Evolutionary conservation across 2,888 invertebrate species (phyloP).

Genomic region (Pseudolycoriella hygida): DNA sequence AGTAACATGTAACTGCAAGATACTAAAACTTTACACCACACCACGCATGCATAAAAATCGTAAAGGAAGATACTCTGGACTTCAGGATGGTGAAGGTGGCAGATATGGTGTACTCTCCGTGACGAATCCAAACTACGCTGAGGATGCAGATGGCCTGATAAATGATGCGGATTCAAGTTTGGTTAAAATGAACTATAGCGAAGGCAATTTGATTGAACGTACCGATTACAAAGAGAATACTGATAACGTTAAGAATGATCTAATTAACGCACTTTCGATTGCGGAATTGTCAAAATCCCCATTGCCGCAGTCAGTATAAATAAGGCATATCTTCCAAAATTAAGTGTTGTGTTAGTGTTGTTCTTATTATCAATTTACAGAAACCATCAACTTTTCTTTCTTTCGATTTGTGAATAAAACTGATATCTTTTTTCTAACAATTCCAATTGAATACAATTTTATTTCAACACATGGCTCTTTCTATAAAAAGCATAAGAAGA

Average conservation of each 20-base stretch:
- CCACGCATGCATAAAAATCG: slow-evolving; percentile 14
- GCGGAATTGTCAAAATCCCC: slow-evolving; percentile 13
- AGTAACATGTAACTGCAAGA: slow-evolving; percentile 42
- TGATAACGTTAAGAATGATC: slow-evolving; percentile 11
- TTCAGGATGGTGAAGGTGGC: slow-evolving; percentile 16
- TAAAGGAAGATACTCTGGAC: slow-evolving; percentile 15
- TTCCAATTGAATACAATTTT: no score
- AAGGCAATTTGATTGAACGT: slow-evolving; percentile 14
- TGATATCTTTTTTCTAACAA: no score
- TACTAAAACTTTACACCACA: slow-evolving; percentile 17
- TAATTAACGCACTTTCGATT: slow-evolving; percentile 14
- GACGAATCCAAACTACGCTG: slow-evolving; percentile 16
- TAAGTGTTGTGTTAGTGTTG: no score
- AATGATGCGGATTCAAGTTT: slow-evolving; percentile 10
- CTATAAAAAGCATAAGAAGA: no score
- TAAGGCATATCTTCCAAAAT: no score
- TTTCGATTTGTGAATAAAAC: no score
- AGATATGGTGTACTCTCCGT: slow-evolving; percentile 16
- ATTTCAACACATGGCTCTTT: no score
- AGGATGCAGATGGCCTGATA: slow-evolving; percentile 6
- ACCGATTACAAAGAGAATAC: slow-evolving; percentile 8
- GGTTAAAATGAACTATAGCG: slow-evolving; percentile 14
- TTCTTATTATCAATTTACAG: no score
- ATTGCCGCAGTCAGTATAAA: slow-evolving; percentile 14
- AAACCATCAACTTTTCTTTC: no score